Conservation (phyloP, 2,113 vertebrate species). For the Sisor rabdophorus region DNA sequence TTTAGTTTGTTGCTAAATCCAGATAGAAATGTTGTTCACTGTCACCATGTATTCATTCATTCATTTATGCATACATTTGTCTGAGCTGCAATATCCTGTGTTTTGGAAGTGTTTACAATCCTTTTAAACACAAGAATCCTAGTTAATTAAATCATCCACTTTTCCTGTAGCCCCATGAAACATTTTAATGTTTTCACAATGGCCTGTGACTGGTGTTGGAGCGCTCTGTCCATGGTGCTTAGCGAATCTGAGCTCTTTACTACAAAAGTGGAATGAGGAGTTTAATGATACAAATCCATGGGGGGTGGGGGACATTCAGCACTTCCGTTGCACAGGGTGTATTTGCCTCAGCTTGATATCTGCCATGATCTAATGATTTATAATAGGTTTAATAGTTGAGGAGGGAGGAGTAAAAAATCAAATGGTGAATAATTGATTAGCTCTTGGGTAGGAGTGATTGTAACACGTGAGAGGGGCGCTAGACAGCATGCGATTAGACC, state of each 20-base stretch:
- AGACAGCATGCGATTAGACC: background rate
- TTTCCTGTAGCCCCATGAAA: background rate
- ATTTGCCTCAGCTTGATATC: conserved; percentile 25
- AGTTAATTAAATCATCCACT: background rate
- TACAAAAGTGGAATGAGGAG: background rate
- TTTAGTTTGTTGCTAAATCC: background rate
- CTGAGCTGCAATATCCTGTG: background rate
- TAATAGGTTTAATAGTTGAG: conserved; percentile 24
- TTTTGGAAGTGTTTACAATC: conserved; percentile 4
- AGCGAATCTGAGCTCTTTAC: background rate
- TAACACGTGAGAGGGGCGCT: background rate
- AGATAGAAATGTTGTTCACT: background rate
- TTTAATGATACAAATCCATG: background rate
- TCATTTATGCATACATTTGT: background rate
- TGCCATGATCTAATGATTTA: conserved; percentile 25
- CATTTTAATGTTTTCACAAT: background rate
- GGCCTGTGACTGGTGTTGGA: background rate
- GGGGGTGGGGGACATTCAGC: background rate
- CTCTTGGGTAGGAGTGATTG: background rate
- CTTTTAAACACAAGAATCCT: background rate
- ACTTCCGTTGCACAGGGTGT: conserved; percentile 3
- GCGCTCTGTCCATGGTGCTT: conserved; percentile 59
- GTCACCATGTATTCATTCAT: too few relatives aligned
- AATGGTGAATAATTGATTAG: conserved; percentile 38
- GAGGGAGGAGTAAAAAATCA: conserved; percentile 20